A percentile compares a stretch with the other conserved stretches of the same genome.
These are phyloP conservation scores for Trinectes maculatus DNA, from an alignment of 2,113 vertebrate species.

Conservation along the genomic window DNA sequence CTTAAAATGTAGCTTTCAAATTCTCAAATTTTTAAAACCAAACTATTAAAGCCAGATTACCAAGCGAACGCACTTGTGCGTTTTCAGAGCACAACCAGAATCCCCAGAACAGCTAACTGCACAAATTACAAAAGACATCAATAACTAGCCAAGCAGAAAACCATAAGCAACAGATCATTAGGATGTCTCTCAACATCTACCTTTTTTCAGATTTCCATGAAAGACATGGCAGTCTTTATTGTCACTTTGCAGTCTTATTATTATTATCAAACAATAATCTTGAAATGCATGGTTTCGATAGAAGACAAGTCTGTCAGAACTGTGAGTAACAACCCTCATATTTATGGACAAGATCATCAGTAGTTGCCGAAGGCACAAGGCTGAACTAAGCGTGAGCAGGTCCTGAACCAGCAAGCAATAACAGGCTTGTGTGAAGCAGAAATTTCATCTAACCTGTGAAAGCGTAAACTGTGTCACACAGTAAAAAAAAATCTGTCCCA, in stretches of 20 bases:
- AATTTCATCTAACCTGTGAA: constrained; percentile 46
- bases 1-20: constrained; percentile 32
- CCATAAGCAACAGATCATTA: not conserved
- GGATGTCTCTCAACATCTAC: not conserved
- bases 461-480: constrained; percentile 49
- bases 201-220: constrained; percentile 23
- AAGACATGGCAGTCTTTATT: constrained; percentile 7
- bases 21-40: constrained; percentile 25
- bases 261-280: constrained; percentile 34
- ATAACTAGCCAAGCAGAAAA: constrained; percentile 26
- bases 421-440: constrained; percentile 54
- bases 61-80: constrained; percentile 15
- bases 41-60: constrained; percentile 35
- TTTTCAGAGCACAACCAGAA: constrained; percentile 22
- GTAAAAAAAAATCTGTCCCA: constrained; percentile 40
- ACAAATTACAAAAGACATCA: not conserved
- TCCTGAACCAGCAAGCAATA: constrained; percentile 41
- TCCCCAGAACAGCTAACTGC: not conserved
- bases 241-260: constrained; percentile 23
- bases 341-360: constrained; percentile 19
- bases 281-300: constrained; percentile 24
- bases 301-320: constrained; percentile 11
- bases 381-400: constrained; percentile 29
- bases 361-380: constrained; percentile 40
- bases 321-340: constrained; percentile 20